Evolutionary conservation across 2,797 vertebrate genomes (phyloP).

Genomic region (Channallabes apus): DNA sequence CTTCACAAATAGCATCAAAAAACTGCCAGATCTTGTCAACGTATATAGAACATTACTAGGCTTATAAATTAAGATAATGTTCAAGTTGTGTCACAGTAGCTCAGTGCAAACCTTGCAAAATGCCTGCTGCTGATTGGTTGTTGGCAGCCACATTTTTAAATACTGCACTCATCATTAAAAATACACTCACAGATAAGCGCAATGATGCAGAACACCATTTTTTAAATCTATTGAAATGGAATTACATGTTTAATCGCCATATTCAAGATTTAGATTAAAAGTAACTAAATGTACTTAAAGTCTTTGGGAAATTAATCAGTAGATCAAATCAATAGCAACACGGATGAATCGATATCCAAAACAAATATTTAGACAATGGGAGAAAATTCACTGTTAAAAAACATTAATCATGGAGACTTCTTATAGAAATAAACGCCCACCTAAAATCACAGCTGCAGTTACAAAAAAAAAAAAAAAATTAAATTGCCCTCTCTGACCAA

Average conservation of each 20-base stretch:
- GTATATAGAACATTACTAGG: neutral
- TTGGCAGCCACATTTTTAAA: neutral
- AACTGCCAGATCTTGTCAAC: neutral
- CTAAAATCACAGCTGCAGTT: neutral
- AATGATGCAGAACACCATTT: neutral
- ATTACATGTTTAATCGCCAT: neutral
- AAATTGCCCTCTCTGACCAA: neutral
- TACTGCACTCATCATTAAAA: neutral
- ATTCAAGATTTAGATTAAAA: neutral
- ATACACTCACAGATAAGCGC: neutral
- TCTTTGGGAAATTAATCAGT: neutral
- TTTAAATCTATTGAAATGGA: neutral
- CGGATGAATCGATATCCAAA: neutral
- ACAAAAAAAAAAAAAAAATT: neutral
- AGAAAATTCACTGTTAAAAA: neutral
- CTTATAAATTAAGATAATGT: neutral
- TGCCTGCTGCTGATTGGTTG: neutral
- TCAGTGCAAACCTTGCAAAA: neutral
- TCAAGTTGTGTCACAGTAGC: conserved; percentile 6
- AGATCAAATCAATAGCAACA: neutral
- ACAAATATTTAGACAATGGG: neutral
- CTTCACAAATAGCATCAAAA: neutral
- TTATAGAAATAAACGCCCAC: neutral
- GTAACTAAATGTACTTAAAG: neutral
- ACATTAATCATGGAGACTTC: neutral